Base-by-base conservation (phyloP, 2,888 invertebrate genomes). In the Pherbina coryleti region DNA sequence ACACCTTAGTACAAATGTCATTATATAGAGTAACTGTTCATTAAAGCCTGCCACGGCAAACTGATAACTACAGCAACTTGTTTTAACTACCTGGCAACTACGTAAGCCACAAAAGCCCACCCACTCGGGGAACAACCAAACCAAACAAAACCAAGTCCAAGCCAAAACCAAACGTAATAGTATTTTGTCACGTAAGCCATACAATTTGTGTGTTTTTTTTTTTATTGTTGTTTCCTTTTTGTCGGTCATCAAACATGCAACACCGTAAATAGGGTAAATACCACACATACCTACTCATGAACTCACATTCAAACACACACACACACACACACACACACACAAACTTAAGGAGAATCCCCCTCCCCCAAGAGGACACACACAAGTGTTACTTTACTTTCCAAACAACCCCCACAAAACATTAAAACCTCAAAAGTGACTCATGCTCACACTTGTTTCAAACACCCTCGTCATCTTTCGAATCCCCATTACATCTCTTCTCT, bases 181-280 rank as follows among this genome's bases (percentile, higher is more conserved):
- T 67, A 22, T n/a, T 34, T 37, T 37, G 67, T 67, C 67, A 67
- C 67, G 67, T 34, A 34, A 67, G 67, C 67, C 44, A 37, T 37
- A 37, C 37, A 31, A 66, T 66, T 34, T 55, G 19, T 19, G 22
- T 55, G 19, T 66, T 14, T 14, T 22, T 34, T 37, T 8, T 37
- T 37, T 37, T 34, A 19, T 19, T 67, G 31, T 37, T n/a, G 5
- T 14, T 28, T 34, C 19, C 34, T 14, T 34, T 34, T 37, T 34
- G 34, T 60, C 11, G 60, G 28, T 28, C 60, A 60, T 60, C 19
- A 34, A 37, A 67, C 67, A 37, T 37, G 67, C 44, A 67, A 67
- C 67, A 67, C 19, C n/a, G 67, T 66, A n/a, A 60, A 60, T 60
- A 37, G 66, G 66, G n/a, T 34, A 66, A 66, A 31, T 19, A 66